Conservation (phyloP, 2,797 vertebrate species). For the Sandelia bainsii region DNA sequence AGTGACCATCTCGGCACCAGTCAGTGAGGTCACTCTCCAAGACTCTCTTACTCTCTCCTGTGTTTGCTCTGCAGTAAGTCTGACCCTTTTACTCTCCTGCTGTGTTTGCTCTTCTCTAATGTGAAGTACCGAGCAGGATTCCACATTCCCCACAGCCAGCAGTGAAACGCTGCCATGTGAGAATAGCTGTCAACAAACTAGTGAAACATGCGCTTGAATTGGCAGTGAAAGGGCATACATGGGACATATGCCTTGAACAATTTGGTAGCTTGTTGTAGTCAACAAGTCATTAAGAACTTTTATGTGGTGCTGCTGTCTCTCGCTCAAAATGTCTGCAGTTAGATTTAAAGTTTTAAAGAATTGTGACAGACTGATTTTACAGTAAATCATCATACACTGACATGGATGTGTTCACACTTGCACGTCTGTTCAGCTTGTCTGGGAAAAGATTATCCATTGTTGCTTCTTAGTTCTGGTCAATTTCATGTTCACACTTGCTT, state of each 20-base stretch:
- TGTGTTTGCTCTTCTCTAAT: constrained; percentile 71
- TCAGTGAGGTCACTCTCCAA: constrained; percentile 68
- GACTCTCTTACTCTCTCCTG: constrained; percentile 44
- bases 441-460: not conserved
- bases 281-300: constrained; percentile 15
- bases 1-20: constrained; percentile 61
- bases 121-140: constrained; percentile 72
- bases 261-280: constrained; percentile 1
- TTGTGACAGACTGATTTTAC: not conserved
- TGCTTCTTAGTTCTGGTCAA: not conserved
- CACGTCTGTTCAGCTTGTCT: not conserved
- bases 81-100: constrained; percentile 46
- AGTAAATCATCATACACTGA: not conserved
- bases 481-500: not conserved
- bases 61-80: constrained; percentile 66
- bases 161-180: constrained; percentile 33
- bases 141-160: constrained; percentile 71
- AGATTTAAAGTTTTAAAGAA: constrained; percentile 12
- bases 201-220: constrained; percentile 43
- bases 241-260: not conserved
- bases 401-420: not conserved
- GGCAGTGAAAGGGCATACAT: constrained; percentile 13
- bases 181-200: constrained; percentile 45
- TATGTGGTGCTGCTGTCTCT: not conserved
- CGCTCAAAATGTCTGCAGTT: not conserved